These are phyloP conservation scores for Paracyprichromis sp. DNA, from an alignment of 2,113 vertebrate species.

Conservation along the genomic window DNA sequence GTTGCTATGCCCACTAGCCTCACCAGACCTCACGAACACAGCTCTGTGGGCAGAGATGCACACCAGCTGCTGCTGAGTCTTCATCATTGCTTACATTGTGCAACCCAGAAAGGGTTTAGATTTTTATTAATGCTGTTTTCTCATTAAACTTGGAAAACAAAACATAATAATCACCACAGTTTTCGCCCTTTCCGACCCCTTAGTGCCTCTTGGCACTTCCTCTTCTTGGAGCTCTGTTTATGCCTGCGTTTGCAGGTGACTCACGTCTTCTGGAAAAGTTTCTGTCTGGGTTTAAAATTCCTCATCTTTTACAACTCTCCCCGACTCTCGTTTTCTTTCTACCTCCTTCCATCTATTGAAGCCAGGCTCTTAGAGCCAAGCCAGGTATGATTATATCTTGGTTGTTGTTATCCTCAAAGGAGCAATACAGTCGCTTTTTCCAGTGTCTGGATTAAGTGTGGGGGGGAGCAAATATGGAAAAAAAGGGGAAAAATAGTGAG, in stretches of 20 bases:
- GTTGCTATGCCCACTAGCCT: constrained; percentile 50
- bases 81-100: neutral
- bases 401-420: constrained; percentile 44
- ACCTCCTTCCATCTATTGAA: constrained; percentile 19
- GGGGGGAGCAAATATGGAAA: neutral
- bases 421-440: constrained; percentile 37
- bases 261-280: constrained; percentile 62
- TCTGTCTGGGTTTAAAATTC: constrained; percentile 67
- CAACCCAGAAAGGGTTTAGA: neutral
- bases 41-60: constrained; percentile 4
- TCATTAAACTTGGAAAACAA: neutral
- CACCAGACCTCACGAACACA: neutral
- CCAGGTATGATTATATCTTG: constrained; percentile 63
- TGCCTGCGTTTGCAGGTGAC: constrained; percentile 53
- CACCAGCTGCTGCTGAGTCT: constrained; percentile 28
- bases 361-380: constrained; percentile 41
- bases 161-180: neutral
- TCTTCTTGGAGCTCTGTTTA: constrained; percentile 14
- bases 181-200: neutral
- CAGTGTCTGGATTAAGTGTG: constrained; percentile 10
- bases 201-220: neutral
- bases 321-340: neutral
- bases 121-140: neutral
- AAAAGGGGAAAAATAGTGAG: neutral
- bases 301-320: constrained; percentile 47